These are phyloP conservation scores for Apodemia zela DNA, from an alignment of 2,888 invertebrate species.

Conservation along the genomic window DNA sequence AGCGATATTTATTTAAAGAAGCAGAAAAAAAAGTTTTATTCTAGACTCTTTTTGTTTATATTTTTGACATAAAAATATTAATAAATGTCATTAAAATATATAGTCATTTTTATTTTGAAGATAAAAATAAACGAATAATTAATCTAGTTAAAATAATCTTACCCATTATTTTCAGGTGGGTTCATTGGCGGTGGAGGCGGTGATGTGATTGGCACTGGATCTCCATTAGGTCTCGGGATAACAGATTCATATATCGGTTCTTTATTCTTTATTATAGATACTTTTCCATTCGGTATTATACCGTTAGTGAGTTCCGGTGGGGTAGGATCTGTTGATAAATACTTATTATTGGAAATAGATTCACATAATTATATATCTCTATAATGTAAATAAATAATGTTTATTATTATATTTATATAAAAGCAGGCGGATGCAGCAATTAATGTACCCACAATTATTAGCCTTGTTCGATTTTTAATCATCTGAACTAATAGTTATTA, in stretches of 20 bases:
- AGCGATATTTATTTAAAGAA: too few species aligned
- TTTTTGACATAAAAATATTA: too few species aligned
- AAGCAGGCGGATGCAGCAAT: too few species aligned
- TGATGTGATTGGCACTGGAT: slow-evolving; percentile 42
- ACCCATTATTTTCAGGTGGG: slow-evolving; percentile 60
- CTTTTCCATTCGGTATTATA: slow-evolving; percentile 75
- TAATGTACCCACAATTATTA: too few species aligned
- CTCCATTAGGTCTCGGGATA: slow-evolving; percentile 84
- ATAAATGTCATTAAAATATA: background rate
- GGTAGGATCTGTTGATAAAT: slow-evolving; percentile 49
- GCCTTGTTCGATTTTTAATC: too few species aligned
- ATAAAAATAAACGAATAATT: background rate
- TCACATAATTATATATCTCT: background rate
- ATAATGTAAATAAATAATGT: too few species aligned
- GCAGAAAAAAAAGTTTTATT: too few species aligned
- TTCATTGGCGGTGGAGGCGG: slow-evolving; percentile 50
- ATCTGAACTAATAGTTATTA: too few species aligned
- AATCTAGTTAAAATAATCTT: slow-evolving; percentile 19
- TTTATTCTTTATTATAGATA: slow-evolving; percentile 66
- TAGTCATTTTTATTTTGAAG: background rate
- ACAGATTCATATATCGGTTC: slow-evolving; percentile 94
- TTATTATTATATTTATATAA: too few species aligned
- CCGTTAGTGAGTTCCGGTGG: slow-evolving; percentile 70
- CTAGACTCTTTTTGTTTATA: too few species aligned
- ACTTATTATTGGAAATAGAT: background rate